A percentile compares a stretch with the other conserved stretches of the same genome.
These are phyloP conservation scores for Rhynchotus rufescens DNA, from an alignment of 2,797 vertebrate species.

Conservation along the genomic window DNA sequence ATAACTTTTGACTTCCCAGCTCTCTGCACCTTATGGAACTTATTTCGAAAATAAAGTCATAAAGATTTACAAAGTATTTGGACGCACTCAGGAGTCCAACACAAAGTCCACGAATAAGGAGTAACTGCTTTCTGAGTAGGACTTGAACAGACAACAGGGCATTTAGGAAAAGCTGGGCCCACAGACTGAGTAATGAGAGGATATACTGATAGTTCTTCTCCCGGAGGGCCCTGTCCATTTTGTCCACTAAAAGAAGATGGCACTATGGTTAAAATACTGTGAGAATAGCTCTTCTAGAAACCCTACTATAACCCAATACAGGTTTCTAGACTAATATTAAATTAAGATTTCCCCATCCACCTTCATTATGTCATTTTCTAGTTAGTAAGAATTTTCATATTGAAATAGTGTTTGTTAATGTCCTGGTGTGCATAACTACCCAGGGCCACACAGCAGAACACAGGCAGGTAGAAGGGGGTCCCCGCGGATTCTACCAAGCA, in stretches of 20 bases:
- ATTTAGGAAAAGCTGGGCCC: neutral
- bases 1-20: neutral
- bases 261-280: neutral
- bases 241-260: neutral
- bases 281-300: neutral
- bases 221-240: too few species aligned
- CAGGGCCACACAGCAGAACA: neutral
- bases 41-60: neutral
- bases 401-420: neutral
- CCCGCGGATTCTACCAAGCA: too few species aligned
- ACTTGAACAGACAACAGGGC: neutral
- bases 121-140: neutral
- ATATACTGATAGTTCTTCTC: neutral
- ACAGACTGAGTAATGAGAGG: too few species aligned
- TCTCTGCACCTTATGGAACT: accelerated
- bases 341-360: neutral
- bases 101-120: neutral
- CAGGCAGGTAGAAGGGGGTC: too few species aligned
- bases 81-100: neutral
- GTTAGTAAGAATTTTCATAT: neutral
- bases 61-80: neutral
- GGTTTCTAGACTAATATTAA: neutral
- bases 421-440: neutral
- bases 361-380: neutral
- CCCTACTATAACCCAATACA: neutral